These are phyloP conservation scores for Psittacula echo DNA, from an alignment of 2,797 vertebrate species.

Conservation along the genomic window DNA sequence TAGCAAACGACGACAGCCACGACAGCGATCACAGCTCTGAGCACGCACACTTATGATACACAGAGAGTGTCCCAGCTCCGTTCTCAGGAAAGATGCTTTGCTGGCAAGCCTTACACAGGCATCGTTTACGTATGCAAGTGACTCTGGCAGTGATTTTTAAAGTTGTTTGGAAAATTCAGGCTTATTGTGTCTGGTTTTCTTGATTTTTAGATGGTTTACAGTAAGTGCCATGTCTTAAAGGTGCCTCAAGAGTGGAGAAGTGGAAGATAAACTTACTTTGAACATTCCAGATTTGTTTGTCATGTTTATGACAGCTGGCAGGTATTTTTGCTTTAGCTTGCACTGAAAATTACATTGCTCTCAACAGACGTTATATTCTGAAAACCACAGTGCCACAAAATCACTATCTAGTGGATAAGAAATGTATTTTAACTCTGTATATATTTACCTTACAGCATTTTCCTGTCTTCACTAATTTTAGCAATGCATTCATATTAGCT, in stretches of 20 bases:
- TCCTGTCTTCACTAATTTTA: slow-evolving; percentile 84
- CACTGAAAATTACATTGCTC: slow-evolving; percentile 89
- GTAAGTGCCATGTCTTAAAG: slow-evolving; percentile 72
- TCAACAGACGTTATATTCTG: slow-evolving; percentile 74
- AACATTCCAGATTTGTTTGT: slow-evolving; percentile 89
- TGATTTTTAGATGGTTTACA: slow-evolving; percentile 72
- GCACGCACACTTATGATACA: slow-evolving; percentile 94
- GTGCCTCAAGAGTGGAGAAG: slow-evolving; percentile 73
- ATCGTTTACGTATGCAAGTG: slow-evolving; percentile 75
- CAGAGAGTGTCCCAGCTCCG: slow-evolving; percentile 65
- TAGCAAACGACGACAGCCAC: slow-evolving; percentile 95
- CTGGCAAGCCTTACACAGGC: slow-evolving; percentile 74
- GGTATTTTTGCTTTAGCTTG: slow-evolving; percentile 88
- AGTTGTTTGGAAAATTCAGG: slow-evolving; percentile 57
- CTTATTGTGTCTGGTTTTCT: slow-evolving; percentile 66
- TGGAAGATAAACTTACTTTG: slow-evolving; percentile 77
- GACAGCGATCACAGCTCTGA: slow-evolving; percentile 99
- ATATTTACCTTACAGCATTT: slow-evolving; percentile 86
- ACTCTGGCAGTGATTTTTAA: slow-evolving; percentile 66
- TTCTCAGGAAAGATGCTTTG: slow-evolving; percentile 86
- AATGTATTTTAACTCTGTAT: slow-evolving; percentile 86
- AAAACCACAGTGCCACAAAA: slow-evolving; percentile 80
- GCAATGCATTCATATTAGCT: slow-evolving; percentile 82
- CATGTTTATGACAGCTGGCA: slow-evolving; percentile 77
- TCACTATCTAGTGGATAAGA: slow-evolving; percentile 78